These are phyloP conservation scores for Acanthosoma haemorrhoidale DNA, from an alignment of 2,888 invertebrate species.

Conservation along the genomic window DNA sequence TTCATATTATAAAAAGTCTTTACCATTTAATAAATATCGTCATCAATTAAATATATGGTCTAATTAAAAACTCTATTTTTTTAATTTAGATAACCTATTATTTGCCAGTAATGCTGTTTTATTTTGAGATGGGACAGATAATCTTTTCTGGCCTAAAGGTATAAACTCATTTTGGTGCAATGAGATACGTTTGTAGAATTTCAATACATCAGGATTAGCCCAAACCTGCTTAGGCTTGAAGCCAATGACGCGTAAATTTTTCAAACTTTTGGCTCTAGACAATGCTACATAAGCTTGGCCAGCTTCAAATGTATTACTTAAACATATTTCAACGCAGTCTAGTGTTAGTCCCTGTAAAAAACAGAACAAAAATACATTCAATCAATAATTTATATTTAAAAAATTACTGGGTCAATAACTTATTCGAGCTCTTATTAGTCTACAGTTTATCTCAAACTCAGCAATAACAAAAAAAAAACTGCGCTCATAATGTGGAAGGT, in stretches of 20 bases:
- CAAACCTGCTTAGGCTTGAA: conserved; percentile 82
- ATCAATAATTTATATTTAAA: neutral
- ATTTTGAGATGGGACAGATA: conserved; percentile 11
- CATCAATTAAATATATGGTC: too few relatives aligned
- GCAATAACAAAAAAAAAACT: neutral
- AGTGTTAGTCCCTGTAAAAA: conserved; percentile 78
- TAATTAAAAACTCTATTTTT: too few relatives aligned
- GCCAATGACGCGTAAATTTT: conserved; percentile 78
- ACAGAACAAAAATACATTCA: conserved; percentile 18
- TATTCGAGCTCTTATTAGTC: too few relatives aligned
- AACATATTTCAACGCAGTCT: conserved; percentile 91
- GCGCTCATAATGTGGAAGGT: too few relatives aligned
- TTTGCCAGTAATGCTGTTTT: too few relatives aligned
- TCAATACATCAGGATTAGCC: conserved; percentile 77
- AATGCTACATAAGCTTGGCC: conserved; percentile 96
- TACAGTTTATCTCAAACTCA: neutral
- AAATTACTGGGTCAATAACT: neutral
- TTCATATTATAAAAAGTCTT: too few relatives aligned
- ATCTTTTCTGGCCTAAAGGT: conserved; percentile 20
- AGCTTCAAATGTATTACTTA: conserved; percentile 77
- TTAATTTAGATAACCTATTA: too few relatives aligned
- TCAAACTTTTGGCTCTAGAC: conserved; percentile 82
- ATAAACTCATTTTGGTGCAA: conserved; percentile 25
- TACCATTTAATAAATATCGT: too few relatives aligned
- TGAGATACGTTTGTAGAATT: conserved; percentile 63